phyloP scores from a whole-genome alignment of 92 coral and sea anemone species.

The Epizoanthus ramosus region DNA sequence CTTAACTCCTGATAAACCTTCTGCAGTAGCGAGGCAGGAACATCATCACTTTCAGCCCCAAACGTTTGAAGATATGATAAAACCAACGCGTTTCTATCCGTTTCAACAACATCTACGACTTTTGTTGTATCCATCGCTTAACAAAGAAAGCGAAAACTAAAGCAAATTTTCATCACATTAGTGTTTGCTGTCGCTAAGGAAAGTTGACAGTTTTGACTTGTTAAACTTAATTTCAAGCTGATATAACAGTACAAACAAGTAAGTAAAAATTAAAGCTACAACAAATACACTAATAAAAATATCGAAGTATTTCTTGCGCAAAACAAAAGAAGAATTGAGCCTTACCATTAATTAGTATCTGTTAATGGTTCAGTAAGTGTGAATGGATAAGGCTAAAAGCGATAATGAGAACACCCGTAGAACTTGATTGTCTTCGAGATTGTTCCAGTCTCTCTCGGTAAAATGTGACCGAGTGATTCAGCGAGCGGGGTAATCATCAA shows the following conservation, averaged over 20 bases:
- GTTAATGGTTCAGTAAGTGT: too few species aligned
- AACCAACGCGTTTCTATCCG: constrained; percentile 25
- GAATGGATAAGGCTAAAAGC: too few species aligned
- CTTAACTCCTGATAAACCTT: constrained; percentile 55
- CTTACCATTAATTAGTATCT: too few species aligned
- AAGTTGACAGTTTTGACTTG: constrained; percentile 13
- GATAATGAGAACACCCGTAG: too few species aligned
- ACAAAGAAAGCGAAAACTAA: constrained; percentile 2
- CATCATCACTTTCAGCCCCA: constrained; percentile 7
- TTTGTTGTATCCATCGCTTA: constrained; percentile 1
- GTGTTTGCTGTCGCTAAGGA: constrained; percentile 10
- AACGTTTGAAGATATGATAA: constrained; percentile 28
- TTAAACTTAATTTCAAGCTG: background rate
- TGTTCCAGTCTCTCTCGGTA: too few species aligned
- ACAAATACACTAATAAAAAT: too few species aligned
- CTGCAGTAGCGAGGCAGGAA: constrained; percentile 49
- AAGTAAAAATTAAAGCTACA: too few species aligned
- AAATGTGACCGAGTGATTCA: too few species aligned
- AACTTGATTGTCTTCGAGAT: too few species aligned
- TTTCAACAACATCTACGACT: background rate
- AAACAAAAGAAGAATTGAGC: too few species aligned
- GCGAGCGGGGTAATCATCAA: too few species aligned
- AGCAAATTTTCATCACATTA: background rate
- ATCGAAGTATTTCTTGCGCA: too few species aligned
- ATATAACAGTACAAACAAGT: background rate